A percentile compares a stretch with the other conserved stretches of the same genome.
Evolutionary conservation across 2,888 invertebrate species (phyloP).

Genomic region (Melinopterus prodromus): DNA sequence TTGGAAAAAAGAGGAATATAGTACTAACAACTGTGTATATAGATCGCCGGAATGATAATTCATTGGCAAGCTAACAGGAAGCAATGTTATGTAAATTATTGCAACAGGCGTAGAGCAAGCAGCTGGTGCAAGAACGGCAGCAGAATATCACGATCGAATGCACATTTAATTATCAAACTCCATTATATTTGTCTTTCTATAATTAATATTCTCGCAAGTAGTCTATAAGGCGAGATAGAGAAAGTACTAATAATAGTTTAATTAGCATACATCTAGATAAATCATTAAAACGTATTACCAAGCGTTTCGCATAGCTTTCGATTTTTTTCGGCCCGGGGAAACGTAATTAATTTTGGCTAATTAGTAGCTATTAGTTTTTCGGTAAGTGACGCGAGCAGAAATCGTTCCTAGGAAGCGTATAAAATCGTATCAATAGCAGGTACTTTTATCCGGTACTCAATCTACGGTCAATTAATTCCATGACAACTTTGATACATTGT

Average conservation of each 20-base stretch:
- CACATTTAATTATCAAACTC: slow-evolving; percentile 33
- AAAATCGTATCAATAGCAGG: background rate
- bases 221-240: slow-evolving; percentile 34
- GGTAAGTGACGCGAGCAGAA: background rate
- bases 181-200: slow-evolving; percentile 34
- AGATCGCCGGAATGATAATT: slow-evolving; percentile 30
- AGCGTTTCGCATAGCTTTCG: slow-evolving; percentile 11
- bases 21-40: background rate
- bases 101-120: slow-evolving; percentile 18
- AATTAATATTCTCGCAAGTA: slow-evolving; percentile 39
- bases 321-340: slow-evolving; percentile 12
- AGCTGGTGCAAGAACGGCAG: slow-evolving; percentile 20
- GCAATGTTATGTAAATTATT: slow-evolving; percentile 31
- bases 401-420: slow-evolving; percentile 16
- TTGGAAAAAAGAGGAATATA: background rate
- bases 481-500: slow-evolving; percentile 56
- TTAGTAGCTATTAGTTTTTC: slow-evolving; percentile 22
- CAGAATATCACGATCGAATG: slow-evolving; percentile 29
- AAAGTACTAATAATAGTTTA: slow-evolving; percentile 21
- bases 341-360: slow-evolving; percentile 7
- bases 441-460: slow-evolving; percentile 52
- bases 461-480: slow-evolving; percentile 55
- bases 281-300: background rate
- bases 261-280: slow-evolving; percentile 13
- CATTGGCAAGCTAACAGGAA: slow-evolving; percentile 33